Evolutionary conservation across 2,113 vertebrate species (phyloP), one percentile per base, ranked within the genome.

Genomic region (Chionodraco myersi): DNA sequence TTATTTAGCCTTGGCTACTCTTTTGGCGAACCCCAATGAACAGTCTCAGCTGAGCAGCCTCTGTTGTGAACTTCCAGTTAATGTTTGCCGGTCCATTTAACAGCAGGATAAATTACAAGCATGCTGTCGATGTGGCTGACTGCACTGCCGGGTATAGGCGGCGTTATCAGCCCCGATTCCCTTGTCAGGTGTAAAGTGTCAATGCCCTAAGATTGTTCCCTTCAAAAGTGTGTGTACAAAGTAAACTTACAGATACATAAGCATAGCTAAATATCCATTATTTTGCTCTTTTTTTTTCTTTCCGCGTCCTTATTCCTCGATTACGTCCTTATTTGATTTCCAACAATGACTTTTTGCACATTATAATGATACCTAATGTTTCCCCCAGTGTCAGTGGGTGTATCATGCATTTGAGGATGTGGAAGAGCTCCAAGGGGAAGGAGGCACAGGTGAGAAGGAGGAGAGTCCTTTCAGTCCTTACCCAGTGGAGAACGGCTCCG

Each of bases 361-460:
- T 61, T n/a, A 8, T 18, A 30, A 3, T 21, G 9, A 45, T 11
- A 23, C 16, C 58, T 16, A 6, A 36, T 44, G 6, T 79, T 26
- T 30, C 36, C 57, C 10, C 9, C 77, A 91, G 88, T 96, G 94
- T 87, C 96, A 96, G 87, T 99, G 98, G 98, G 95, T 96, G 67
- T 99, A 97, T 89, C 95, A 96, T 41, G 96, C 96, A 3, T 96
- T 96, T 14, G 98, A 99, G 86, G 96, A 97, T 65, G 96, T 96
- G 30, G 97, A 98, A 56, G 95, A 96, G 70, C 95, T 95, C 0
- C 91, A 95, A 34, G 71, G 49, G 73, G 61, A 59, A 13, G 26
- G 51, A 12, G 75, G 58, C 18, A 45, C 62, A 4, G 76, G 21
- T 11, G 89, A 90, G 23, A 87, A 92, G 74, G 86, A 83, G 56